Evolutionary conservation across 2,113 vertebrate genomes (phyloP).

Genomic region (Myotis brandtii): DNA sequence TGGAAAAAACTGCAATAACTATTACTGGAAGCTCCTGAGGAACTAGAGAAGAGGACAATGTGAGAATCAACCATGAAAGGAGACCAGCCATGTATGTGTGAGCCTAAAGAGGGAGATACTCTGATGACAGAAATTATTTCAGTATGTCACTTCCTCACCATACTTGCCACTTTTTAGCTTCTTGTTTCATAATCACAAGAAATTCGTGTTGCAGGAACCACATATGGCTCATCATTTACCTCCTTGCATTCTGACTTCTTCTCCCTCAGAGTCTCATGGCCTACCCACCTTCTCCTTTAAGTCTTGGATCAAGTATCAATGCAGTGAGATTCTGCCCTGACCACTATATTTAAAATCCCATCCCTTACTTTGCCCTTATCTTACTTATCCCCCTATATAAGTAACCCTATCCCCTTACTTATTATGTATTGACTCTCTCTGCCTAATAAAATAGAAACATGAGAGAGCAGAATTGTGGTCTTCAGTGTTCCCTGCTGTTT

Average conservation of each 20-base stretch:
- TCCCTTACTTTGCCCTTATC: not conserved
- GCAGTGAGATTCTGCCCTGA: not conserved
- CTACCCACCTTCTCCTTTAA: not conserved
- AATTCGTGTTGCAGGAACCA: not conserved
- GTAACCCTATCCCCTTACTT: not conserved
- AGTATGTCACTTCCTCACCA: not conserved
- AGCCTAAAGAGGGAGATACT: not conserved
- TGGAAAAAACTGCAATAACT: not conserved
- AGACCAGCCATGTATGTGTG: fast-evolving
- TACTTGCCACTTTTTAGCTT: not conserved
- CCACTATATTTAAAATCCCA: not conserved
- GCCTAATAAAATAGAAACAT: not conserved
- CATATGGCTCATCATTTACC: no score
- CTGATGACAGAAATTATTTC: not conserved
- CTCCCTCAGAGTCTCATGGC: no score
- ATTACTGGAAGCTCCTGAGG: not conserved
- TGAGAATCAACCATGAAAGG: not conserved
- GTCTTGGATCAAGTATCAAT: not conserved
- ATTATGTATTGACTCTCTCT: not conserved
- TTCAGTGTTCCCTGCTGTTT: not conserved
- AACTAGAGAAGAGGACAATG: not conserved
- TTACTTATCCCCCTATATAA: not conserved
- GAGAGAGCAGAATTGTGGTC: not conserved
- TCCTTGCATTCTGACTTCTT: not conserved
- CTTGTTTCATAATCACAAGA: not conserved